Percentiles rank a stretch among this genome's conserved stretches.
Evolutionary conservation across 2,113 vertebrate species (phyloP).

Genomic region (Dryoscopus gambensis): DNA sequence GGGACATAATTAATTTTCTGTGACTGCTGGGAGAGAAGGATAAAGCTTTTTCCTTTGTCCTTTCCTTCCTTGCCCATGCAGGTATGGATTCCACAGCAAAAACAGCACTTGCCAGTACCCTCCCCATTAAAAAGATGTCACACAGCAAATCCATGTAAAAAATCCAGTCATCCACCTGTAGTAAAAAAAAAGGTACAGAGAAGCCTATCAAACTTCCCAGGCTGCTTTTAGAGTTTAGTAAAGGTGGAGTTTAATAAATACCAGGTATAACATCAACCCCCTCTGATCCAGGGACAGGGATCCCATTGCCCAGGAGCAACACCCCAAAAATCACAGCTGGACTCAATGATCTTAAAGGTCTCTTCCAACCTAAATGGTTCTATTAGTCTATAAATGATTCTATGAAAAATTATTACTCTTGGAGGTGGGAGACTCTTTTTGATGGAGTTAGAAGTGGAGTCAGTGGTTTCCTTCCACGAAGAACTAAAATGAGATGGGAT

Average conservation of each 20-base stretch:
- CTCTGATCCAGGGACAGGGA: not conserved
- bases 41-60: not conserved
- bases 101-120: not conserved
- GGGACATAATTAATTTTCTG: not conserved
- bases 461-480: not conserved
- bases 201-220: not conserved
- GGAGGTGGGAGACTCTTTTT: not conserved
- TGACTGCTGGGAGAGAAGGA: not conserved
- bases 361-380: not conserved
- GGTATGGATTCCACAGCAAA: not conserved
- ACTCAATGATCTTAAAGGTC: accelerated
- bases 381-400: not conserved
- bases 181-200: not conserved
- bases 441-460: not conserved
- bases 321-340: not conserved
- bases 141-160: not conserved
- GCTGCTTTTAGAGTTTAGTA: not conserved
- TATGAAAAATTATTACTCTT: not conserved
- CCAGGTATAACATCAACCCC: not conserved
- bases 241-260: not conserved
- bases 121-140: not conserved
- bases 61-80: not conserved
- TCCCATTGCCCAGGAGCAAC: not conserved
- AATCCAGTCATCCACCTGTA: not conserved
- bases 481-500: not conserved